These are phyloP conservation scores for Pogonocherus hispidulus DNA, from an alignment of 2,888 invertebrate genomes.

Conservation along the genomic window DNA sequence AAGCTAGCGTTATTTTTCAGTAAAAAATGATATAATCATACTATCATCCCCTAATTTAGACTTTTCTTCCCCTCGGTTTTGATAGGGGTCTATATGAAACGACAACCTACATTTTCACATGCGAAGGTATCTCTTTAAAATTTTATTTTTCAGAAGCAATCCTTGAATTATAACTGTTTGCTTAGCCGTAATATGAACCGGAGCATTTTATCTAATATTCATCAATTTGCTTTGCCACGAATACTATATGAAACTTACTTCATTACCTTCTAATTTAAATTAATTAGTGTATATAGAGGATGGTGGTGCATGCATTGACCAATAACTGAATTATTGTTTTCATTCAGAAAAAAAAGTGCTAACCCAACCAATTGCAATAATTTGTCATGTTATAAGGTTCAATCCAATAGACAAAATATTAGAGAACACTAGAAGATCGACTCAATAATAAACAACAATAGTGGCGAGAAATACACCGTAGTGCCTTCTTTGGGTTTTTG, in stretches of 20 bases:
- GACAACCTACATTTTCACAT: constrained; percentile 47
- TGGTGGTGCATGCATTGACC: not conserved
- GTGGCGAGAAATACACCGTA: no score
- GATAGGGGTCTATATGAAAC: constrained; percentile 54
- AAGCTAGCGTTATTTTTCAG: constrained; percentile 68
- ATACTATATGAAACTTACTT: constrained; percentile 39
- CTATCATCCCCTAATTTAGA: constrained; percentile 69
- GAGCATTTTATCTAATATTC: constrained; percentile 52
- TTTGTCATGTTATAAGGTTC: not conserved
- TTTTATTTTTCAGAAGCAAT: constrained; percentile 54
- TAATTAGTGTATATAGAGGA: not conserved
- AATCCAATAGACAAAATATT: no score
- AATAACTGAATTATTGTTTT: not conserved
- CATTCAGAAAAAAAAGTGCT: no score
- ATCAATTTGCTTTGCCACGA: constrained; percentile 49
- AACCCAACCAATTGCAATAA: no score
- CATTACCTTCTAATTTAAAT: constrained; percentile 34
- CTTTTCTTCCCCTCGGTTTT: constrained; percentile 57
- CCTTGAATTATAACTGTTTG: constrained; percentile 54
- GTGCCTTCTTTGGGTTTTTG: no score
- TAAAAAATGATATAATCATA: constrained; percentile 69
- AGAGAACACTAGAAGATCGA: no score
- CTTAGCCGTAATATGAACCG: constrained; percentile 48
- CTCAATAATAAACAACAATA: no score
- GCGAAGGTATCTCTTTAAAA: constrained; percentile 47